These are phyloP conservation scores for Heliconius hewitsoni DNA, from an alignment of 1,140 invertebrate genomes.

Conservation along the genomic window DNA sequence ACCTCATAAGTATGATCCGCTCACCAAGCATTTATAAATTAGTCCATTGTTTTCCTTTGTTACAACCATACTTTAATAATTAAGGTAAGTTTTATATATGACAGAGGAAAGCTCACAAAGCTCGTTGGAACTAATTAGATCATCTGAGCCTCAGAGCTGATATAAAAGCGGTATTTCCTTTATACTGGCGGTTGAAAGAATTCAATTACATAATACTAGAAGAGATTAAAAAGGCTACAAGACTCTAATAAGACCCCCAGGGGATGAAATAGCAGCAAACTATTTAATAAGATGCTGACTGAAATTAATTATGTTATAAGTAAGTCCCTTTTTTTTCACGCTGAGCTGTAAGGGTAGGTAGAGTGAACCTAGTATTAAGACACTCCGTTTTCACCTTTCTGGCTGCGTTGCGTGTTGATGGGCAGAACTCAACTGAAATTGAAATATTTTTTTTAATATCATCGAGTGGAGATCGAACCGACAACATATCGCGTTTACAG, in stretches of 20 bases:
- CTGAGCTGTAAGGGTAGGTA: no score
- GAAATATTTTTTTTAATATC: no score
- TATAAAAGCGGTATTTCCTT: conserved; percentile 66
- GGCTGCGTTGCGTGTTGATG: no score
- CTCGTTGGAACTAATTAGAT: conserved; percentile 52
- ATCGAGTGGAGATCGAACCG: no score
- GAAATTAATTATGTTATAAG: conserved; percentile 8
- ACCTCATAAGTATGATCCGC: not conserved
- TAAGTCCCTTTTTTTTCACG: no score
- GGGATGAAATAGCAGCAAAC: conserved; percentile 49
- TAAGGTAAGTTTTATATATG: conserved; percentile 23
- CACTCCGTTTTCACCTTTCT: no score
- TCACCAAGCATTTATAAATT: not conserved
- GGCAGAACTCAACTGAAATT: no score
- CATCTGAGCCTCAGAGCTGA: conserved; percentile 54
- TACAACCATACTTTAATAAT: not conserved
- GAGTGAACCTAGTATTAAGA: no score
- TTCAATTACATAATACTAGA: conserved; percentile 67
- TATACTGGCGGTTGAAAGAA: conserved; percentile 64
- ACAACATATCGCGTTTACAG: no score
- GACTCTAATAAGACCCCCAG: conserved; percentile 54
- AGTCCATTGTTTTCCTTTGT: not conserved
- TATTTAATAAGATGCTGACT: conserved; percentile 52
- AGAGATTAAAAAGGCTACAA: conserved; percentile 64
- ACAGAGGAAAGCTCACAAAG: conserved; percentile 35